Evolutionary conservation across 2,888 invertebrate genomes (phyloP), one percentile per base, ranked within the genome.

Genomic region (Drosophila monieri): DNA sequence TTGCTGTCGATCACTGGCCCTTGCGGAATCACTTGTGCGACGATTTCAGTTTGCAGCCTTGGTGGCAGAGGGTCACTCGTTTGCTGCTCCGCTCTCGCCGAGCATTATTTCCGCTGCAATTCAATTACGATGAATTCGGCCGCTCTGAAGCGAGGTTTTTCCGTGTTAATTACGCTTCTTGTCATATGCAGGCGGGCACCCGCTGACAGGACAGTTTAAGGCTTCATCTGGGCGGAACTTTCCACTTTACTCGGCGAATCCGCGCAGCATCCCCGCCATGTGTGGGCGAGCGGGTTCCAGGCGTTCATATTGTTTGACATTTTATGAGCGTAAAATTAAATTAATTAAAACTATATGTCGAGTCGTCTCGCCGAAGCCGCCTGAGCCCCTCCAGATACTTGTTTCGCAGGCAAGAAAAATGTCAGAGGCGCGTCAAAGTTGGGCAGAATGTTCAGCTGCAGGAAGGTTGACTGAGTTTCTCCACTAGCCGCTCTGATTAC

Each of bases 251-350:
- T 6, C 44, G 35, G 12, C 43, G 41, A 18, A 61, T 61, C 60
- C 35, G 35, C 35, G 1, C n/a, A 4, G n/a, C 35, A 3, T 35
- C 12, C 2, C 35, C 37, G 14, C 41, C 61, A 61, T 32, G 23
- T 12, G 41, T 41, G 41, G 15, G 37, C 14, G 10, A 32, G 43
- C 64, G 56, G 58, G 47, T 23, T 35, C 48, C 48, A 62, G 58
- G 67, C 69, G 62, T 69, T 66, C 64, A 58, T 67, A 83, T 80
- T 85, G 80, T 80, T 80, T 69, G 80, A 69, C 61, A 49, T 77
- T 85, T 85, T 73, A 79, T 80, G 58, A 76, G 87, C 74, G 69
- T 76, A 56, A 87, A 85, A 80, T 85, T 80, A 70, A 87, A 80
- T 85, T 87, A 85, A 87, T 87, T 85, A 81, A 85, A 81, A 72